Percentiles rank a stretch among this genome's conserved stretches.
These are phyloP conservation scores for Nephrotoma appendiculata DNA, from an alignment of 2,888 invertebrate genomes.

Conservation along the genomic window DNA sequence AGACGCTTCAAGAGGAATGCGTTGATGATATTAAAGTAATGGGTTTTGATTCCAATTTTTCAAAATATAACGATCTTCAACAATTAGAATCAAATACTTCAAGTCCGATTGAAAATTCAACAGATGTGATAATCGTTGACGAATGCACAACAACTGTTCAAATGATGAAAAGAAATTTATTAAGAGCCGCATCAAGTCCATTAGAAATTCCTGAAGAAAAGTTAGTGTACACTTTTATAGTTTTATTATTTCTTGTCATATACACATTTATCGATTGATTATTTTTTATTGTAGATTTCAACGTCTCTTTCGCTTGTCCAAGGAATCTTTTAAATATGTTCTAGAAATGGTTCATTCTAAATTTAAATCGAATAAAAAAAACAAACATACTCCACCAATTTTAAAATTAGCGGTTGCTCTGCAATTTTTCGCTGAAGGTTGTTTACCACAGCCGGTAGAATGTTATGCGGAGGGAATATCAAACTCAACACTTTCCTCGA, in stretches of 20 bases:
- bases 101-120: too few relatives aligned
- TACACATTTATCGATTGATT: not conserved
- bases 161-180: not conserved
- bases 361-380: not conserved
- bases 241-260: not conserved
- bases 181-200: not conserved
- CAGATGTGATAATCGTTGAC: too few relatives aligned
- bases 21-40: slow-evolving; percentile 28
- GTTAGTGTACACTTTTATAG: not conserved
- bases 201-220: not conserved
- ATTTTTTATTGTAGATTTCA: not conserved
- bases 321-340: not conserved
- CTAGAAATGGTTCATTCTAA: not conserved
- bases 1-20: slow-evolving; percentile 30
- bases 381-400: not conserved
- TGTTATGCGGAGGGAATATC: not conserved
- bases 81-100: too few relatives aligned
- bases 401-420: not conserved
- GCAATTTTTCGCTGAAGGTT: not conserved
- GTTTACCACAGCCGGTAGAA: not conserved
- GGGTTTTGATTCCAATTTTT: slow-evolving; percentile 10
- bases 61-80: slow-evolving; percentile 15
- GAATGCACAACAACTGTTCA: not conserved
- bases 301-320: not conserved
- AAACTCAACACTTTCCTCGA: not conserved